These are phyloP conservation scores for Oryzias sinensis DNA, from an alignment of 2,797 vertebrate genomes.

Conservation along the genomic window DNA sequence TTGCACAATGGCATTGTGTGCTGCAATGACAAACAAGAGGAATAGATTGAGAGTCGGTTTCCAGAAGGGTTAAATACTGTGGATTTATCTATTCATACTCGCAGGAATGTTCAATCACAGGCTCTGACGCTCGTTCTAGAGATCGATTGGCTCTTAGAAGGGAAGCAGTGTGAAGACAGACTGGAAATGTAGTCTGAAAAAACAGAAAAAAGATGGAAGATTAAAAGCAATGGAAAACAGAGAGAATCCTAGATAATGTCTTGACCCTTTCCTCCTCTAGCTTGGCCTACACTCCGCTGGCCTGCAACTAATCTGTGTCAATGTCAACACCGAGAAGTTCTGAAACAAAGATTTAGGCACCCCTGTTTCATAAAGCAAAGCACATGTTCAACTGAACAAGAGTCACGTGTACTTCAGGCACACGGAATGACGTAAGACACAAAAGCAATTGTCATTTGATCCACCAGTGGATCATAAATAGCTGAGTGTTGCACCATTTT, in stretches of 20 bases:
- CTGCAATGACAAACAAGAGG: constrained; percentile 63
- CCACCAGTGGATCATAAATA: constrained; percentile 32
- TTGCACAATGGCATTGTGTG: constrained; percentile 76
- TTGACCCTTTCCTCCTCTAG: constrained; percentile 9
- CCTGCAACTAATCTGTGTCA: constrained; percentile 69
- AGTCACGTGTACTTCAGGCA: constrained; percentile 37
- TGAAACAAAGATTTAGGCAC: constrained; percentile 46
- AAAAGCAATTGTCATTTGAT: constrained; percentile 30
- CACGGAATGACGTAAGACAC: constrained; percentile 22
- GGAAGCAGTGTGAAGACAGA: constrained; percentile 51
- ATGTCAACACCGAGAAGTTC: constrained; percentile 68
- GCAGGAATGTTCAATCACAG: constrained; percentile 62
- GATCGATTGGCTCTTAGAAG: constrained; percentile 62
- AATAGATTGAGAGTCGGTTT: constrained; percentile 63
- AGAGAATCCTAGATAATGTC: not conserved
- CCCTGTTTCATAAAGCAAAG: constrained; percentile 19
- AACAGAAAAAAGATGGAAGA: constrained; percentile 21
- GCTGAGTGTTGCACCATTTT: not conserved
- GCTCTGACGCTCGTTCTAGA: constrained; percentile 27
- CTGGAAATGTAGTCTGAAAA: not conserved
- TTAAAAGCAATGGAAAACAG: constrained; percentile 29
- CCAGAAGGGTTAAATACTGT: constrained; percentile 66
- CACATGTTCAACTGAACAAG: constrained; percentile 28
- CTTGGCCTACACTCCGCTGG: constrained; percentile 42
- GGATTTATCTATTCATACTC: constrained; percentile 67